These are phyloP conservation scores for Choloepus hoffmanni DNA, from an alignment of 2,113 vertebrate genomes.

Conservation along the genomic window DNA sequence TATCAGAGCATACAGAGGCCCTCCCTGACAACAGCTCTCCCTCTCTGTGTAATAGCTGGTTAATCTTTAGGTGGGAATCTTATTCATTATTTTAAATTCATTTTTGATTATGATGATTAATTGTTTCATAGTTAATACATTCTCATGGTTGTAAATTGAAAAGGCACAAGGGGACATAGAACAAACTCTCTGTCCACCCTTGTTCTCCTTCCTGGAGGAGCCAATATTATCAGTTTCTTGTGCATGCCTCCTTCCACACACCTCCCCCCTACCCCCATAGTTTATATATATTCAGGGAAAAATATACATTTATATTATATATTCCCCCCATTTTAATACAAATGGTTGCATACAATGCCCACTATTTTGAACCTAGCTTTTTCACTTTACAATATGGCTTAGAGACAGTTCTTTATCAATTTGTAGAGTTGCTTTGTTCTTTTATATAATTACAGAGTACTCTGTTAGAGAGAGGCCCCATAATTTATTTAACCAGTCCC, in stretches of 20 bases:
- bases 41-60: background rate
- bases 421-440: background rate
- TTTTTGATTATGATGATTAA: background rate
- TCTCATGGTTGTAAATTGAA: background rate
- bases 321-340: background rate
- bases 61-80: conserved; percentile 6
- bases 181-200: background rate
- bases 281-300: background rate
- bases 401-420: background rate
- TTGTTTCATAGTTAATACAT: background rate
- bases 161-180: background rate
- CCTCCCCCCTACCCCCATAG: background rate
- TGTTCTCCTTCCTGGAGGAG: background rate
- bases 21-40: background rate
- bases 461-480: background rate
- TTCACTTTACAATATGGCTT: background rate
- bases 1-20: background rate
- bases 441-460: background rate
- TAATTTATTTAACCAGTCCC: background rate
- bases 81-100: background rate
- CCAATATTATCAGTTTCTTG: background rate
- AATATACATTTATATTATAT: background rate
- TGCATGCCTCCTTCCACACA: background rate
- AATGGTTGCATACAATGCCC: background rate
- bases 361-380: background rate